Evolutionary conservation across 1,140 invertebrate genomes (phyloP), one percentile per base, ranked within the genome.

Genomic region (Ostrea denselamellosa): DNA sequence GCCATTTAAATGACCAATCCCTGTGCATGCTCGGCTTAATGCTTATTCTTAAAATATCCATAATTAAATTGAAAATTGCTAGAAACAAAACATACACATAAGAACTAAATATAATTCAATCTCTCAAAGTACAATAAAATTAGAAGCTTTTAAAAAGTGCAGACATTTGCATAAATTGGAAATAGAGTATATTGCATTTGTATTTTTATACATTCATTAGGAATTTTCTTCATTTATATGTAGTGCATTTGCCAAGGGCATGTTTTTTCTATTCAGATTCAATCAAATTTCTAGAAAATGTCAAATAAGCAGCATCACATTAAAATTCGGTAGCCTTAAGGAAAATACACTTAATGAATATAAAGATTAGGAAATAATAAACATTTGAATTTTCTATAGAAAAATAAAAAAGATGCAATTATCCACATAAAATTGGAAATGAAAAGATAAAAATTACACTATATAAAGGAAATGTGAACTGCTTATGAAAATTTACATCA

Each of bases 191-290:
- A 77, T 77, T 77, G 68, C 68, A 77, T 77, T 77, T 77, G 68
- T 77, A 77, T 77, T 77, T 77, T 77, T 77, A 77, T 77, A 77
- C 68, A 77, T 77, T 77, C 68, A 77, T 28, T 77, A 77, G 68
- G 25, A 77, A 62, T 34, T 77, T 77, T 77, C 68, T 77, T 77
- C 68, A 77, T 77, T 77, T 34, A 77, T 34, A 28, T 34, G 22
- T 77, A 77, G 68, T 77, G 68, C 68, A 77, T 77, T 77, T 25
- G 68, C 68, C 68, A 77, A 25, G 28, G 68, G 68, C 68, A 77
- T 28, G 22, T 12, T 14, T 34, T 77, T 34, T 77, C n/a, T 77
- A 77, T 77, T 77, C 68, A 77, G 68, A 77, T 77, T 77, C 68
- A 77, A 77, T 77, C 68, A 77, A 77, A 22, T 77, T 77, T 77